These are phyloP conservation scores for Lordiphosa collinella DNA, from an alignment of 1,140 invertebrate genomes.

Conservation along the genomic window DNA sequence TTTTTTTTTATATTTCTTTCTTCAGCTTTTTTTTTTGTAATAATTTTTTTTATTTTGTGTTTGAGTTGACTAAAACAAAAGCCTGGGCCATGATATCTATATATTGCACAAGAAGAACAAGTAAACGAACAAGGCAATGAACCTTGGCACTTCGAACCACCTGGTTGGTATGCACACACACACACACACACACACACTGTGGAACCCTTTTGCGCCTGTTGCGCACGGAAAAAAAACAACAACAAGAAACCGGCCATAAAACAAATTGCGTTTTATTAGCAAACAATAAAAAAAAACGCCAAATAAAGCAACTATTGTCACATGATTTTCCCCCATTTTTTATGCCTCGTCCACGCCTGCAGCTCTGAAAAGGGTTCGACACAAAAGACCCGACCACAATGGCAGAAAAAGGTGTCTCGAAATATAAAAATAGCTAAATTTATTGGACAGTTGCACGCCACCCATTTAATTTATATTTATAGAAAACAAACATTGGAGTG, in stretches of 20 bases:
- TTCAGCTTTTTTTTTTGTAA: not conserved
- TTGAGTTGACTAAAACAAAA: slow-evolving; percentile 37
- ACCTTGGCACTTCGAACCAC: slow-evolving; percentile 2
- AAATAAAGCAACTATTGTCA: slow-evolving; percentile 69
- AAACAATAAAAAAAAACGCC: slow-evolving; percentile 23
- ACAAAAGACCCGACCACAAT: slow-evolving; percentile 56
- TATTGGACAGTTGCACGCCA: slow-evolving; percentile 77
- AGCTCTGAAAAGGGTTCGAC: slow-evolving; percentile 71
- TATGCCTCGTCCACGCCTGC: slow-evolving; percentile 14
- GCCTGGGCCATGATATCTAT: slow-evolving; percentile 23
- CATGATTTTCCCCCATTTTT: slow-evolving; percentile 44
- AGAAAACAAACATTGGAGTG: slow-evolving; percentile 63
- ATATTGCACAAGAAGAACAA: not conserved
- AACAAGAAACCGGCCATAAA: slow-evolving; percentile 24
- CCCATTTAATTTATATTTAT: slow-evolving; percentile 78
- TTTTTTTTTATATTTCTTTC: slow-evolving; percentile 30
- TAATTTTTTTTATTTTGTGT: not conserved
- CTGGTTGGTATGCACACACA: not conserved
- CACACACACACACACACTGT: not conserved
- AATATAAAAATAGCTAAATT: slow-evolving; percentile 72
- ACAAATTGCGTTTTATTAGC: slow-evolving; percentile 69
- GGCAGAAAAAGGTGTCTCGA: slow-evolving; percentile 49
- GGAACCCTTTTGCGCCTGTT: slow-evolving; percentile 10
- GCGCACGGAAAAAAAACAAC: not conserved
- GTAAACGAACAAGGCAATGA: not conserved